A percentile compares a stretch with the other conserved stretches of the same genome.
Evolutionary conservation across 2,888 invertebrate genomes (phyloP).

Genomic region (Seira ritae): DNA sequence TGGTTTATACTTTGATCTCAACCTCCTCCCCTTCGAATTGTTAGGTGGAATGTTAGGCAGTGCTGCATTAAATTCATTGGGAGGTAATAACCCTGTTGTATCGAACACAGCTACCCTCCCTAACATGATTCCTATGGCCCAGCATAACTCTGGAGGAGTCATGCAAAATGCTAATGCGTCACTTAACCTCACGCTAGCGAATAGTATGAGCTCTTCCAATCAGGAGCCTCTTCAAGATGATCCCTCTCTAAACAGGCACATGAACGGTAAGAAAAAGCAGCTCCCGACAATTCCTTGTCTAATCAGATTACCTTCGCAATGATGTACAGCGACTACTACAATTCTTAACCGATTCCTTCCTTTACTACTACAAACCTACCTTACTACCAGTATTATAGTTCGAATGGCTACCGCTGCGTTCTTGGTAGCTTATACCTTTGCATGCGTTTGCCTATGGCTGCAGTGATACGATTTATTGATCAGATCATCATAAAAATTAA

Average conservation of each 20-base stretch:
- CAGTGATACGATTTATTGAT: too few relatives aligned
- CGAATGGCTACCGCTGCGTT: too few relatives aligned
- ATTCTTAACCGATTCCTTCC: too few relatives aligned
- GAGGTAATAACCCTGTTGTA: slow-evolving; percentile 35
- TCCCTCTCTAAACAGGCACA: slow-evolving; percentile 28
- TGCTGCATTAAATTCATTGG: slow-evolving; percentile 44
- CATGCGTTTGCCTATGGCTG: too few relatives aligned
- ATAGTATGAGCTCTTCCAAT: slow-evolving; percentile 35
- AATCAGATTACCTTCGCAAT: not conserved
- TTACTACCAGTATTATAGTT: too few relatives aligned
- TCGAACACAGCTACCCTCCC: slow-evolving; percentile 32
- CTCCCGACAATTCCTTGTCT: not conserved
- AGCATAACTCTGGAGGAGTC: slow-evolving; percentile 44
- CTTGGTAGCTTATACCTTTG: too few relatives aligned
- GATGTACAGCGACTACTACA: too few relatives aligned
- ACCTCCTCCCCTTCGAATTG: slow-evolving; percentile 23
- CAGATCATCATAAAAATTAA: too few relatives aligned
- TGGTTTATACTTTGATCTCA: slow-evolving; percentile 10
- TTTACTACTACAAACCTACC: too few relatives aligned
- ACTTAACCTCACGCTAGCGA: slow-evolving; percentile 52
- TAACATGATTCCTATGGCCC: slow-evolving; percentile 40
- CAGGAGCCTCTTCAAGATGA: slow-evolving; percentile 51
- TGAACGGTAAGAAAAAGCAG: slow-evolving; percentile 49
- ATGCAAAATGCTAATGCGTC: slow-evolving; percentile 45
- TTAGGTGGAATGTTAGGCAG: slow-evolving; percentile 62